phyloP scores from a whole-genome alignment of 2,888 invertebrate species.

The Dasypogon diadema region DNA sequence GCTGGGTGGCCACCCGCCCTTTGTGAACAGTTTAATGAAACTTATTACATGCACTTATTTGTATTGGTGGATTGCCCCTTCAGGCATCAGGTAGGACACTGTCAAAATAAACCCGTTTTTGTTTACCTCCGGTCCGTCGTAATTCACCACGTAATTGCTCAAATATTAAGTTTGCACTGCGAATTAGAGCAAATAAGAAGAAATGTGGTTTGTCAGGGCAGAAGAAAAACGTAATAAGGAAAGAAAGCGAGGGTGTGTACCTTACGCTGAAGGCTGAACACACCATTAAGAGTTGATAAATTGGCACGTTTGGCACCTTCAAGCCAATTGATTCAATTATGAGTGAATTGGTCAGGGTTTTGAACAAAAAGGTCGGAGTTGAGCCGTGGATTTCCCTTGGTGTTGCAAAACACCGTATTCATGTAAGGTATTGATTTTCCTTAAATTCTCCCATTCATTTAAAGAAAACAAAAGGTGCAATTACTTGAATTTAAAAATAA shows the following conservation, averaged over 20 bases:
- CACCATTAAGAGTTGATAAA: neutral
- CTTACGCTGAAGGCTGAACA: too few relatives aligned
- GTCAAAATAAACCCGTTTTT: conserved; percentile 32
- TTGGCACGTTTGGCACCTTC: neutral
- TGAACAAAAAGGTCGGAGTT: too few relatives aligned
- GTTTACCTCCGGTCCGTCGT: conserved; percentile 33
- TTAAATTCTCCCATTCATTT: too few relatives aligned
- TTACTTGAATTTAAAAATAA: too few relatives aligned
- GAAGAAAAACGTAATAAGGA: conserved; percentile 15
- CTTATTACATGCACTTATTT: conserved; percentile 1
- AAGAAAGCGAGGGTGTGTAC: neutral
- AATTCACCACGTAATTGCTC: conserved; percentile 37
- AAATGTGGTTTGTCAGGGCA: conserved; percentile 34
- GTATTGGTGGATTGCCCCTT: conserved; percentile 16
- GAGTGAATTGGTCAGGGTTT: too few relatives aligned
- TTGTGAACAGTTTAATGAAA: conserved; percentile 15
- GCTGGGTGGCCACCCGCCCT: conserved; percentile 1
- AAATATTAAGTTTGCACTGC: conserved; percentile 42
- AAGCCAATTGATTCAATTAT: neutral
- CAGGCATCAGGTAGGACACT: conserved; percentile 26
- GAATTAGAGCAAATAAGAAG: conserved; percentile 31
- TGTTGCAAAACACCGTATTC: too few relatives aligned
- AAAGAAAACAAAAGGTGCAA: too few relatives aligned
- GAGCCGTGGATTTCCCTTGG: too few relatives aligned
- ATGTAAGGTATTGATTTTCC: too few relatives aligned